phyloP scores from a whole-genome alignment of 1,140 invertebrate species.

The Melitaea cinxia region DNA sequence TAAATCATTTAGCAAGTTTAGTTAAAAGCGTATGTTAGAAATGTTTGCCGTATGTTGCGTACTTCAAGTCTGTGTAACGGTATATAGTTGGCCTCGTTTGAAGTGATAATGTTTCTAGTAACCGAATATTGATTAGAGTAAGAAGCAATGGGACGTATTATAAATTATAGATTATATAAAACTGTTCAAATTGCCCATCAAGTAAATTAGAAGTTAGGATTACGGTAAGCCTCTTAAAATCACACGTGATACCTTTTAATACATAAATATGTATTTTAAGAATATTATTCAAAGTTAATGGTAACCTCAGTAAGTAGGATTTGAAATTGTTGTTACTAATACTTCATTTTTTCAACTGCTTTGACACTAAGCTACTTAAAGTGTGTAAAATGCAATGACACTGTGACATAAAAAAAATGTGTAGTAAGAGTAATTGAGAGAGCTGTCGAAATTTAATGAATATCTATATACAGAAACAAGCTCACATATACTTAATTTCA shows the following conservation, averaged over 20 bases:
- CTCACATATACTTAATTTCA: too few relatives aligned
- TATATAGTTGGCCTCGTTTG: slow-evolving; percentile 56
- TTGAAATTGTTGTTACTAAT: too few relatives aligned
- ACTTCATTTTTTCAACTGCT: neutral
- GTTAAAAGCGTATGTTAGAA: slow-evolving; percentile 27
- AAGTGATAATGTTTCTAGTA: slow-evolving; percentile 66
- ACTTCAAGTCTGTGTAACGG: slow-evolving; percentile 57
- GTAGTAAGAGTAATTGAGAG: too few relatives aligned
- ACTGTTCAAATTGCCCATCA: slow-evolving; percentile 30
- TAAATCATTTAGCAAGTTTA: slow-evolving; percentile 22
- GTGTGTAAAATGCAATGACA: neutral
- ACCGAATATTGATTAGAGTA: slow-evolving; percentile 51
- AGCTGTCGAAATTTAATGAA: too few relatives aligned
- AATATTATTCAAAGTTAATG: neutral
- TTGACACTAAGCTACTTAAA: neutral
- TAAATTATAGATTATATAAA: slow-evolving; percentile 51
- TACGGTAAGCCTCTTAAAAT: neutral
- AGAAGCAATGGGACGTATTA: slow-evolving; percentile 53
- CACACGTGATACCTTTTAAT: neutral
- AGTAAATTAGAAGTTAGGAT: neutral
- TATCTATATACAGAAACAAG: too few relatives aligned
- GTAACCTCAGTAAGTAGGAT: neutral
- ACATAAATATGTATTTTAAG: neutral
- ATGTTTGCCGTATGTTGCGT: slow-evolving; percentile 40
- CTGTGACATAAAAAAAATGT: too few relatives aligned